Evolutionary conservation across 2,113 vertebrate species (phyloP).

Genomic region (Aphyosemion australe): DNA sequence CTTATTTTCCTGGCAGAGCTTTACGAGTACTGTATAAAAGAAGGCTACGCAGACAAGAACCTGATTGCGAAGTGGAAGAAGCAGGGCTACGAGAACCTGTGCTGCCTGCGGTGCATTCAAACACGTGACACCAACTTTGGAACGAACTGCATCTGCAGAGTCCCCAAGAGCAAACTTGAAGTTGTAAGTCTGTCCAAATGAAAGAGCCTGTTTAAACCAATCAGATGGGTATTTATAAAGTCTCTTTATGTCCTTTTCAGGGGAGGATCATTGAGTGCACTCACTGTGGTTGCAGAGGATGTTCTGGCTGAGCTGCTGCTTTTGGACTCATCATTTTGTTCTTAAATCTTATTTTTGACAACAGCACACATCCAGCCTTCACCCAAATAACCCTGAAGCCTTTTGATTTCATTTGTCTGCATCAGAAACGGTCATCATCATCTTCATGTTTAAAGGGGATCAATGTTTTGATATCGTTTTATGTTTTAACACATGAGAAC

Average conservation of each 20-base stretch:
- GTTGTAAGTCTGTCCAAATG: slow-evolving; percentile 82
- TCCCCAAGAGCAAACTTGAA: slow-evolving; percentile 98
- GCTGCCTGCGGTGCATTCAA: slow-evolving; percentile 97
- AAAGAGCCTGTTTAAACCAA: no score
- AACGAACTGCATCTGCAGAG: slow-evolving; percentile 97
- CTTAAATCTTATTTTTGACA: slow-evolving; percentile 12
- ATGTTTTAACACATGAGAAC: slow-evolving; percentile 1
- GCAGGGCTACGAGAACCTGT: slow-evolving; percentile 96
- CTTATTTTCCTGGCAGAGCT: slow-evolving; percentile 81
- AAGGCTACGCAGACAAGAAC: slow-evolving; percentile 97
- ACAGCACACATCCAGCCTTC: slow-evolving; percentile 40
- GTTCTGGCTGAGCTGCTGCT: slow-evolving; percentile 85
- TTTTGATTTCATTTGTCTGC: slow-evolving; percentile 13
- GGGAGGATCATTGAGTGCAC: slow-evolving; percentile 98
- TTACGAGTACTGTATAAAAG: slow-evolving; percentile 96
- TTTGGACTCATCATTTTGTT: slow-evolving; percentile 21
- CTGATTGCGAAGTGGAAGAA: slow-evolving; percentile 99
- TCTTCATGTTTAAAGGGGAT: neutral
- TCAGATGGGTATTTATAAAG: neutral
- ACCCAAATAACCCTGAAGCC: slow-evolving; percentile 19
- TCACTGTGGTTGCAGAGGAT: slow-evolving; percentile 96
- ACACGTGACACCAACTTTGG: slow-evolving; percentile 98
- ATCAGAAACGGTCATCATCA: slow-evolving; percentile 20
- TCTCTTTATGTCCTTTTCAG: slow-evolving; percentile 72
- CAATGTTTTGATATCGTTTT: neutral